Percentiles rank a stretch among this genome's conserved stretches.
phyloP scores from a whole-genome alignment of 2,797 vertebrate species.

The Pseudochirops cupreus region DNA sequence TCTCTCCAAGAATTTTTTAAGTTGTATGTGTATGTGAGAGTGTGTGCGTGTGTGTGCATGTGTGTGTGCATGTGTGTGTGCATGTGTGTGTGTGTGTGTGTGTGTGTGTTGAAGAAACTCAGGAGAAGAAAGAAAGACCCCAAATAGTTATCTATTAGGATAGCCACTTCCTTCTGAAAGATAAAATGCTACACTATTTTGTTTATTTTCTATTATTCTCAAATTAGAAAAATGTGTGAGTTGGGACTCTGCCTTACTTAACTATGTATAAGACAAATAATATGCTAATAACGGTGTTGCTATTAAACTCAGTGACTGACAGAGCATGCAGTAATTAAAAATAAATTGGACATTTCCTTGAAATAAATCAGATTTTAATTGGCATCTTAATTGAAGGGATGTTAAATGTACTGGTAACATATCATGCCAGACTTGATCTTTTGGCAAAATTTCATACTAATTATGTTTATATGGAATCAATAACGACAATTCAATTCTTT shows the following conservation, averaged over 20 bases:
- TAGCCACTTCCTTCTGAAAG: constrained; percentile 31
- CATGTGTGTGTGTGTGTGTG: constrained; percentile 38
- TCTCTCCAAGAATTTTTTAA: constrained; percentile 43
- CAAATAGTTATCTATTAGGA: constrained; percentile 7
- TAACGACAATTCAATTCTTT: neutral
- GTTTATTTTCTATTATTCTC: constrained; percentile 40
- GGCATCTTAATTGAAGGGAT: constrained; percentile 73
- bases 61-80: neutral
- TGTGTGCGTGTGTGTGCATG: constrained; percentile 31
- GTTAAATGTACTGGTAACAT: constrained; percentile 64
- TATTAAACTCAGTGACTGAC: constrained; percentile 62
- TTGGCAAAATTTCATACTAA: neutral
- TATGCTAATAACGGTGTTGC: constrained; percentile 58
- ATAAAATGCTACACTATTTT: constrained; percentile 38
- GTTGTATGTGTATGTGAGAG: constrained; percentile 2
- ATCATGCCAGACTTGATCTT: constrained; percentile 53
- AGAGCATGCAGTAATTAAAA: constrained; percentile 71
- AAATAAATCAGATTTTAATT: constrained; percentile 78
- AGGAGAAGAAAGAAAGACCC: constrained; percentile 44
- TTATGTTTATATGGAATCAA: constrained; percentile 17
- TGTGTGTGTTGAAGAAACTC: constrained; percentile 48
- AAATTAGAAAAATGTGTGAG: constrained; percentile 46
- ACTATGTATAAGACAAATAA: constrained; percentile 60
- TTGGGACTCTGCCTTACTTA: constrained; percentile 60
- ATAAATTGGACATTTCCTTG: constrained; percentile 64